These are phyloP conservation scores for Anastatus disparis DNA, from an alignment of 1,140 invertebrate species.

Conservation along the genomic window DNA sequence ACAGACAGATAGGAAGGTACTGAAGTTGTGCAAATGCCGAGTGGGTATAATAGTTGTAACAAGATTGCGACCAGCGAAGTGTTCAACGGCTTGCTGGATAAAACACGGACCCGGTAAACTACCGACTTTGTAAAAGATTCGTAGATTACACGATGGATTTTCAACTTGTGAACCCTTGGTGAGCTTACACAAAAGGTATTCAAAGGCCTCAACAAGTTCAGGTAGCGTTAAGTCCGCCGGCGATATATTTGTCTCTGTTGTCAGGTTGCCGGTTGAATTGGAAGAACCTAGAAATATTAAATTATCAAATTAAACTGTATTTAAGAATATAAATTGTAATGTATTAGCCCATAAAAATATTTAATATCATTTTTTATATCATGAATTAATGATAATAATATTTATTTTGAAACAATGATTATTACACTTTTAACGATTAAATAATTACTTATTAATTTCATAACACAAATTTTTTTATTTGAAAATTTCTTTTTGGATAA, in stretches of 20 bases:
- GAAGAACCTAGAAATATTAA: conserved; percentile 67
- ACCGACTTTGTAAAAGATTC: conserved; percentile 79
- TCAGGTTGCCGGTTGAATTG: conserved; percentile 73
- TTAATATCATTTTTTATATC: no score
- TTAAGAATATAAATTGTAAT: no score
- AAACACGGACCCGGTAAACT: conserved; percentile 68
- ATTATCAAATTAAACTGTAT: no score
- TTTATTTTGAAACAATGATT: no score
- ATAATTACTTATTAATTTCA: no score
- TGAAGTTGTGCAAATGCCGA: conserved; percentile 78
- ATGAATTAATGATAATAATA: no score
- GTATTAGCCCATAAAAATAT: no score
- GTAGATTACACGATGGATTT: conserved; percentile 74
- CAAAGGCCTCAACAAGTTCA: conserved; percentile 75
- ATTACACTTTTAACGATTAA: no score
- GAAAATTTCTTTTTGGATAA: no score
- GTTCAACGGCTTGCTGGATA: conserved; percentile 68
- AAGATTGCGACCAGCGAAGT: conserved; percentile 69
- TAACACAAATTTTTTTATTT: no score
- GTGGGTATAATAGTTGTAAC: conserved; percentile 82
- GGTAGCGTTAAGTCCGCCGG: conserved; percentile 70
- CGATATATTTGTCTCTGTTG: conserved; percentile 69
- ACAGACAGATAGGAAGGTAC: conserved; percentile 81
- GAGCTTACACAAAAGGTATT: conserved; percentile 79
- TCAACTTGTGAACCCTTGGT: conserved; percentile 73